Evolutionary conservation across 2,113 vertebrate species (phyloP).

Genomic region (Entomyzon cyanotis): DNA sequence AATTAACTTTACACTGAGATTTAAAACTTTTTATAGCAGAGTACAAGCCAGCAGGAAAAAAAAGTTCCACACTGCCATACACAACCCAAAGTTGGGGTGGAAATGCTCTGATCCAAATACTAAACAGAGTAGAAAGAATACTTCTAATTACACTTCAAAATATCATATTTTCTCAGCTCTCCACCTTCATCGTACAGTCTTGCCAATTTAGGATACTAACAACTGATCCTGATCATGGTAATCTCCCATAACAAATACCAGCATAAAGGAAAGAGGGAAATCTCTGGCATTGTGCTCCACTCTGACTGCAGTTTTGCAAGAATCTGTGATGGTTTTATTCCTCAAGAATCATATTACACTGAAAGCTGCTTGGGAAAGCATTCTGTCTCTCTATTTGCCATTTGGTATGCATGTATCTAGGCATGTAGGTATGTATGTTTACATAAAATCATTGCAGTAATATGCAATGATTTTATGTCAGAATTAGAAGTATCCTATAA

Average conservation of each 20-base stretch:
- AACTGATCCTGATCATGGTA: neutral
- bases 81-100: neutral
- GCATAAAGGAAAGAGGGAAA: neutral
- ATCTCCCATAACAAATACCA: neutral
- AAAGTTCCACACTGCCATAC: neutral
- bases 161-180: neutral
- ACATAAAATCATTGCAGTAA: neutral
- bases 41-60: neutral
- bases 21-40: neutral
- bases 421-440: neutral
- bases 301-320: neutral
- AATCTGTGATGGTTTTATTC: neutral
- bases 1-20: neutral
- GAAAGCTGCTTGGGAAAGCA: neutral
- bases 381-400: neutral
- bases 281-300: neutral
- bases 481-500: neutral
- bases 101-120: neutral
- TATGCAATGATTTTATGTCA: neutral
- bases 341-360: neutral
- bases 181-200: neutral
- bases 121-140: neutral
- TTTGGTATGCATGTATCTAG: neutral
- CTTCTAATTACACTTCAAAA: neutral
- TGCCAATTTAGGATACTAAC: neutral